Base-by-base conservation (phyloP, 2,888 invertebrate species). In the Acronicta leporina region DNA sequence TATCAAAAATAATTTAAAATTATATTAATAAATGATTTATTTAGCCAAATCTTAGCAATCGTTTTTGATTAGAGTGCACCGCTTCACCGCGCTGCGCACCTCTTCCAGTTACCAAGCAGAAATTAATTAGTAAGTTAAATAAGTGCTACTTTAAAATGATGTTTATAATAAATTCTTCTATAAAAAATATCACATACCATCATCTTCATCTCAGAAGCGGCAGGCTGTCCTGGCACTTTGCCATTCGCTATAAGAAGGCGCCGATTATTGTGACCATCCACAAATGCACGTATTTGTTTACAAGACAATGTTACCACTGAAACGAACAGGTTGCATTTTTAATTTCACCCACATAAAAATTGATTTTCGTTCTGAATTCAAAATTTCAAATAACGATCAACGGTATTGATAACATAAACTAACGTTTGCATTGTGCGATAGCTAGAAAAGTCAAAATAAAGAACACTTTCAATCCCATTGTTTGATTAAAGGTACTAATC, bases 381-480 rank as follows among this genome's bases (percentile, higher is more conserved):
- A 33, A 33, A 49, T 40, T 47, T 40, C 16, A 46, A 69, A 59
- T 16, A 58, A 54, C 11, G 13, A 40, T 30, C 30, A 38, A 54
- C 53, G 14, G 14, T 49, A 55, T 55, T 40, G 16, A 47, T 43
- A 69, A 42, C 40, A 53, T 47, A 35, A 48, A 82, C 89, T 75
- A 68, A 89, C 89, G 71, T 76, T 81, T 78, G 53, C 81, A 67
- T 46, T 85, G 81, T 43, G 73, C 71, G 27, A 76, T 53, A 30
- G 75, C 68, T 25, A 79, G 11, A 11, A 84, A 71, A 53, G 74
- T 63, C 55, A 89, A 80, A 74, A 91, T 46, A 72, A 84, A 74
- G 42, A 88, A 48, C 60, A 82, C 69, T 58, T 81, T 81, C 45
- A 74, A 56, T 51, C 73, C 77, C 91, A 90, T 91, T 84, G 83